These are phyloP conservation scores for Drosophila eohydei DNA, from an alignment of 2,888 invertebrate species.

Conservation along the genomic window DNA sequence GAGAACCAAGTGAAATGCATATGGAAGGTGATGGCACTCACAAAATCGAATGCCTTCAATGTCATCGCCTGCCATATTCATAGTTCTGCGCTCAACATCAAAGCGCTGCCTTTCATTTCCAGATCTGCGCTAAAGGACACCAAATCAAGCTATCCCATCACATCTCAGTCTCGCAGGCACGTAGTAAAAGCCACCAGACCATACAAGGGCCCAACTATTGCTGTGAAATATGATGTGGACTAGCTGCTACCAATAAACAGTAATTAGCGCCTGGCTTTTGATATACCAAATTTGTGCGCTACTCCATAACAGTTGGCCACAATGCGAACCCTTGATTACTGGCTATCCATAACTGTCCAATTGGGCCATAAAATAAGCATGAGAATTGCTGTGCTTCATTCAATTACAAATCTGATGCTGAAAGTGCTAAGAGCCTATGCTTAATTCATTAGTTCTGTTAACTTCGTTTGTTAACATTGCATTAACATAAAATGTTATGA, in stretches of 20 bases:
- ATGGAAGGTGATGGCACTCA: conserved; percentile 50
- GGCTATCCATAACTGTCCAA: neutral
- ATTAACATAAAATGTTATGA: conserved; percentile 4
- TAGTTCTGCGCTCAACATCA: conserved; percentile 69
- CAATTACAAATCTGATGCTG: neutral
- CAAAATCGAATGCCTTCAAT: conserved; percentile 64
- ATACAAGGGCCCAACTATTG: conserved; percentile 74
- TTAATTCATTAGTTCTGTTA: neutral
- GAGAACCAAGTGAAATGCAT: conserved; percentile 74
- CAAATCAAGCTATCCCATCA: conserved; percentile 70
- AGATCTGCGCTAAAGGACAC: conserved; percentile 61
- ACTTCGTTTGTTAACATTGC: neutral
- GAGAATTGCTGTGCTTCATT: neutral
- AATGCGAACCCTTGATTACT: conserved; percentile 29
- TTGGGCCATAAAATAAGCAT: conserved; percentile 3
- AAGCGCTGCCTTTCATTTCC: conserved; percentile 74
- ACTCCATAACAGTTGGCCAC: conserved; percentile 32
- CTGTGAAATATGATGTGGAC: conserved; percentile 77
- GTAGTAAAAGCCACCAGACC: conserved; percentile 71
- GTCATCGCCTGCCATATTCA: conserved; percentile 59
- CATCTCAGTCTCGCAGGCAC: conserved; percentile 62
- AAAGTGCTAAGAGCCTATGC: neutral
- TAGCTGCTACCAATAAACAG: conserved; percentile 64
- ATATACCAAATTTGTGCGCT: conserved; percentile 53
- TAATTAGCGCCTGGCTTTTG: conserved; percentile 66